Evolutionary conservation across 2,888 invertebrate species (phyloP), one percentile per base, ranked within the genome.

Genomic region (Pandemis cinnamomeana): DNA sequence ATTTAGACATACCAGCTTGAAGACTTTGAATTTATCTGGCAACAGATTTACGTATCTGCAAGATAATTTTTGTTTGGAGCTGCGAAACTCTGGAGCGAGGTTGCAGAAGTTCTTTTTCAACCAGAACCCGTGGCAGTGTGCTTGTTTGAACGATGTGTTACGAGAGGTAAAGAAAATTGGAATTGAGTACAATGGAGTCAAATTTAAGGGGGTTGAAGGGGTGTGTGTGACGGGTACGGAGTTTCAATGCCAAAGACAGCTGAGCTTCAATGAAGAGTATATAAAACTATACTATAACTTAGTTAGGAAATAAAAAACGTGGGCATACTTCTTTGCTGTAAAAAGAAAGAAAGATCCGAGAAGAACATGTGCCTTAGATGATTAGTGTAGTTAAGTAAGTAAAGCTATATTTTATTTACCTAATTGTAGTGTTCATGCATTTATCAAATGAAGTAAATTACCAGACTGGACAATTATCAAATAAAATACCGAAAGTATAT

Each of bases 121-220:
- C 20, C 86, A 89, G n/a, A 93, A 93, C 72, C 92, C 92, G 2
- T 93, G 91, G 91, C 92, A 92, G 71, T 93, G 93, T 77, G 82
- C 88, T 0, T 93, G 93, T 78, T 80, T 92, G 0, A 83, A 81
- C 63, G 87, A 91, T 48, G 73, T 91, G 27, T 53, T 92, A 1
- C 85, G 83, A 62, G 92, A 93, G 80, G 83, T 91, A 0, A 91
- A 90, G 71, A 82, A 75, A 15, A 81, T 84, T 11, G 79, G 81
- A 7, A 84, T 93, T 42, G 78, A 80, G 27, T 93, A 93, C 70
- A 91, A 90, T 64, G 78, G 72, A 62, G 75, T 71, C 0, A 86
- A 86, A 74, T 91, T 87, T 63, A 83, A 88, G 68, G 93, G 93
- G 0, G 77, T 77, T 20, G 78, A 84, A 1, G 84, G 86, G n/a